These are phyloP conservation scores for Mastacembelus armatus DNA, from an alignment of 2,797 vertebrate species.

Conservation along the genomic window DNA sequence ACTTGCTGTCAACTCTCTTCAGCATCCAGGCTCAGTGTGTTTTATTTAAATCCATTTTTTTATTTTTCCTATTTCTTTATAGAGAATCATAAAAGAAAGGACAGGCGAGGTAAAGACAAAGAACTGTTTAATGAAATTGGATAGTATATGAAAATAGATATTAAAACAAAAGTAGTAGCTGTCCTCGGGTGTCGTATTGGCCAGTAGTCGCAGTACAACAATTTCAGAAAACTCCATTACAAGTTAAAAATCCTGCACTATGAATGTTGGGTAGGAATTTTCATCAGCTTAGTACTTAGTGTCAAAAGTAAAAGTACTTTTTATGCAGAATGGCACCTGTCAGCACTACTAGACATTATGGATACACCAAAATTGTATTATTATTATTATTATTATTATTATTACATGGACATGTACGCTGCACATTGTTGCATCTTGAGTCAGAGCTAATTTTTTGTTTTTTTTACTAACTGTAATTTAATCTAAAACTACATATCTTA, in stretches of 20 bases:
- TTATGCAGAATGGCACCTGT: slow-evolving; percentile 17
- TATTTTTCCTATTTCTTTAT: slow-evolving; percentile 2
- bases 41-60: slow-evolving; percentile 25
- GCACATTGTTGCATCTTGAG: neutral
- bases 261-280: neutral
- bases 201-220: neutral
- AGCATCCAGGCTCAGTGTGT: slow-evolving; percentile 63
- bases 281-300: too few relatives aligned
- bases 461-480: neutral
- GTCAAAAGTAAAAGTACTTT: slow-evolving; percentile 5
- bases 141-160: neutral
- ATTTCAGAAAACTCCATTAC: neutral
- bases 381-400: slow-evolving; percentile 1
- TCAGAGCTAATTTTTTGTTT: neutral
- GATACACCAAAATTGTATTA: neutral
- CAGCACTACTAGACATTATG: too few relatives aligned
- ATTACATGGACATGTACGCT: neutral
- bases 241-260: neutral
- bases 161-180: too few relatives aligned
- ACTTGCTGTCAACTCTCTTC: slow-evolving; percentile 80
- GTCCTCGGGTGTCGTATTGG: too few relatives aligned
- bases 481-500: neutral
- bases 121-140: neutral
- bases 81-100: neutral
- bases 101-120: neutral